Percentiles rank a stretch among this genome's conserved stretches.
These are phyloP conservation scores for Mormoops blainvillei DNA, from an alignment of 2,113 vertebrate genomes.

Conservation along the genomic window DNA sequence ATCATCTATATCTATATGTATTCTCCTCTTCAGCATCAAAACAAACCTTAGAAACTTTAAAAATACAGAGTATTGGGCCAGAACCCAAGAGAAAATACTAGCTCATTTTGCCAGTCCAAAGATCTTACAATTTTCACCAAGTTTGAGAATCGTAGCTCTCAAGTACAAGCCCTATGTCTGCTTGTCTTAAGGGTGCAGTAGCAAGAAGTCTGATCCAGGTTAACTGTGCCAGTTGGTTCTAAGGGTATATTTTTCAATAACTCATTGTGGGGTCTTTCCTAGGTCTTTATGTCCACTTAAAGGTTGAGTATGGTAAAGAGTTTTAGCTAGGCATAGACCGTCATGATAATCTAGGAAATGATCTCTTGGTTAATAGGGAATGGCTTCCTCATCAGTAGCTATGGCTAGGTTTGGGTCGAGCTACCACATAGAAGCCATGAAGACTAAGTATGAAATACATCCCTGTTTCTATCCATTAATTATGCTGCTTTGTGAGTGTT, in stretches of 20 bases:
- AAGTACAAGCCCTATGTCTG: neutral
- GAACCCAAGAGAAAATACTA: neutral
- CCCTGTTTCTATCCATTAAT: slow-evolving; percentile 37
- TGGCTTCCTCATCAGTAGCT: neutral
- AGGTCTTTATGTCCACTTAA: neutral
- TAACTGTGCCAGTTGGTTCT: neutral
- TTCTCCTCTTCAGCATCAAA: neutral
- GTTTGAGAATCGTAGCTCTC: neutral
- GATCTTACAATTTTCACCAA: neutral
- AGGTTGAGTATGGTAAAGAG: neutral
- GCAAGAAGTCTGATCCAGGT: neutral
- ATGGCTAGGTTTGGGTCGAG: neutral
- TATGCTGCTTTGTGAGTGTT: slow-evolving; percentile 42
- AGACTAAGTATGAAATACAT: slow-evolving; percentile 49
- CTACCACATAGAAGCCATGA: neutral
- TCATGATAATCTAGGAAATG: slow-evolving; percentile 34
- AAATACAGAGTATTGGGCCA: neutral
- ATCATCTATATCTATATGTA: neutral
- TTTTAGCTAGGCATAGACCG: neutral
- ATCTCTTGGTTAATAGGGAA: slow-evolving; percentile 20
- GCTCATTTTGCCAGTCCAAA: neutral
- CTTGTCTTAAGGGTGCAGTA: neutral
- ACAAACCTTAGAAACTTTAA: neutral
- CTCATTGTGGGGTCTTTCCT: neutral
- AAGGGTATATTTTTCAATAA: neutral